These are phyloP conservation scores for Chrysochloris asiatica DNA, from an alignment of 2,113 vertebrate species.

Conservation along the genomic window DNA sequence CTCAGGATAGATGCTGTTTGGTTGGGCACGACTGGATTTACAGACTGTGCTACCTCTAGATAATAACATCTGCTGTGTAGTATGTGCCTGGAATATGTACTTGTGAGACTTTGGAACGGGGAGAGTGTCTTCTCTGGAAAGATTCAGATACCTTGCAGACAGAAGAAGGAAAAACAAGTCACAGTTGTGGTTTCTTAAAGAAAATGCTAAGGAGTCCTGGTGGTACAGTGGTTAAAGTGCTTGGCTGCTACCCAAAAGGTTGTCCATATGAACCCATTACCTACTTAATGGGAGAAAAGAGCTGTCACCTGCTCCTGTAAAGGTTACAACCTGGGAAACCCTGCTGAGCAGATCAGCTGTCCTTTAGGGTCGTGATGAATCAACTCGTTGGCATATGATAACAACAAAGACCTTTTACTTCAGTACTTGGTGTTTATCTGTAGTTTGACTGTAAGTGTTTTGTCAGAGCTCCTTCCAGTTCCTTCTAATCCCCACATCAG, in stretches of 20 bases:
- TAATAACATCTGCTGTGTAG: not conserved
- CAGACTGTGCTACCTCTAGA: not conserved
- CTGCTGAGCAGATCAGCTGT: not conserved
- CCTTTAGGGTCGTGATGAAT: not conserved
- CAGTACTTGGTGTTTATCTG: not conserved
- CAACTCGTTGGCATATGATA: not conserved
- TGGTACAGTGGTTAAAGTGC: not conserved
- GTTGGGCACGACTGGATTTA: not conserved
- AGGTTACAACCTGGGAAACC: not conserved
- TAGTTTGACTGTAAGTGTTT: not conserved
- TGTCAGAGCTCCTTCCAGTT: not conserved
- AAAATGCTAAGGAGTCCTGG: not conserved
- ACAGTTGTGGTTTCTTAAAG: not conserved
- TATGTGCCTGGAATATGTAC: not conserved
- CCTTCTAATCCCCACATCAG: not conserved
- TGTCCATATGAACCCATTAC: not conserved
- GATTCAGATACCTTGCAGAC: not conserved
- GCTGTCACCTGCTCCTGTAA: not conserved
- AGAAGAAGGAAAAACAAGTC: not conserved
- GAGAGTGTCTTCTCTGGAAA: not conserved
- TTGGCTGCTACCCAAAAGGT: not conserved
- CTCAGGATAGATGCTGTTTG: not conserved
- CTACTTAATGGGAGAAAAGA: not conserved
- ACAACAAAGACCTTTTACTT: not conserved
- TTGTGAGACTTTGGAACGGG: not conserved